phyloP scores from a whole-genome alignment of 2,797 vertebrate species.

The Neosilurus mollespiculum region DNA sequence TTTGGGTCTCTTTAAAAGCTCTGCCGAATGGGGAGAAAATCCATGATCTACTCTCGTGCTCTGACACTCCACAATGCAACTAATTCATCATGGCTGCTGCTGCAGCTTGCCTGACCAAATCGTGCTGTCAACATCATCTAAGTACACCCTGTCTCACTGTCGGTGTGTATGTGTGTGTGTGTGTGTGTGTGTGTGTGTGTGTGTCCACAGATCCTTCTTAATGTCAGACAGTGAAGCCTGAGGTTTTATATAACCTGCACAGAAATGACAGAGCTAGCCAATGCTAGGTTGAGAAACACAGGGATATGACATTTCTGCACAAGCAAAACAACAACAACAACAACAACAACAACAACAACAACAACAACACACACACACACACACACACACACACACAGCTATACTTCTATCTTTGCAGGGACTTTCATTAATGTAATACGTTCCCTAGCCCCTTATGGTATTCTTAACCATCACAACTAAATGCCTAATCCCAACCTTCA shows the following conservation, averaged over 20 bases:
- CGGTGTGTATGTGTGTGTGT: background rate
- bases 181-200: background rate
- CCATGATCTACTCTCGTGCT: slow-evolving; percentile 6
- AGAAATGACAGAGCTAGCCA: slow-evolving; percentile 45
- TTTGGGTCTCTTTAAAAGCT: slow-evolving; percentile 29
- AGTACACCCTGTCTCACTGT: slow-evolving; percentile 33
- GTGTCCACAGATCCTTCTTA: slow-evolving; percentile 35
- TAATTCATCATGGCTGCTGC: slow-evolving; percentile 46
- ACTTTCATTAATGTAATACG: too few species aligned
- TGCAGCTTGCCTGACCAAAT: slow-evolving; percentile 22
- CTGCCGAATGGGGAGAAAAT: slow-evolving; percentile 27
- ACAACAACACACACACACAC: background rate
- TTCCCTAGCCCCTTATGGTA: too few species aligned
- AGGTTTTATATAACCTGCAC: slow-evolving; percentile 48
- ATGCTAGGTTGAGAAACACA: slow-evolving; percentile 36
- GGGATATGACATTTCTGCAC: slow-evolving; percentile 46
- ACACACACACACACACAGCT: background rate
- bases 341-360: background rate
- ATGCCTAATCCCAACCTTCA: too few species aligned
- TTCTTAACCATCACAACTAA: too few species aligned
- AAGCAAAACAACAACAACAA: slow-evolving; percentile 30
- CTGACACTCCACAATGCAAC: slow-evolving; percentile 26
- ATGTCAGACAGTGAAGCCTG: slow-evolving; percentile 39
- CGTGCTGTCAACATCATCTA: slow-evolving; percentile 25
- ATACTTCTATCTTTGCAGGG: too few species aligned